Evolutionary conservation across 2,888 invertebrate genomes (phyloP).

Genomic region (Sialis fuliginosa): DNA sequence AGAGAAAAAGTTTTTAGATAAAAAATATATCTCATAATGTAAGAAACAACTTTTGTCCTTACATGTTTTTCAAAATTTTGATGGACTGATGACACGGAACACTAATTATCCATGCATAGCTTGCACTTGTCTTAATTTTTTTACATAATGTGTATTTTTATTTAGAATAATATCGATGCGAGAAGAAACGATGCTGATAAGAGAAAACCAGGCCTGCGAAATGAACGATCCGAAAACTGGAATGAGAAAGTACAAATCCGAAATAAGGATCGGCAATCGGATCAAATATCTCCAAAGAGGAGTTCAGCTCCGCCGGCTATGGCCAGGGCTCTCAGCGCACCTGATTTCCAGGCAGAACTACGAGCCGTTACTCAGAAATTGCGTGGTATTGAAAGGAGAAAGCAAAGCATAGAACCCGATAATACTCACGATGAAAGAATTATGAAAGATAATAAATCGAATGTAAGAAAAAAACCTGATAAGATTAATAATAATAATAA

Average conservation of each 20-base stretch:
- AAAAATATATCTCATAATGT: too few relatives aligned
- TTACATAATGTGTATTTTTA: too few relatives aligned
- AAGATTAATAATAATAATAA: not conserved
- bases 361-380: constrained; percentile 23
- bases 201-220: not conserved
- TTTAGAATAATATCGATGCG: too few relatives aligned
- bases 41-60: too few relatives aligned
- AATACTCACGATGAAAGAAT: not conserved
- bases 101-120: too few relatives aligned
- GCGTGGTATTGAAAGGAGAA: constrained; percentile 12
- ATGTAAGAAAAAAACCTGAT: too few relatives aligned
- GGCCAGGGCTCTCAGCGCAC: constrained; percentile 27
- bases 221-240: constrained; percentile 5
- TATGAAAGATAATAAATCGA: too few relatives aligned
- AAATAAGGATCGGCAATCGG: constrained; percentile 10
- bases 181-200: not conserved
- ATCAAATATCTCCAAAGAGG: constrained; percentile 10
- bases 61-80: too few relatives aligned
- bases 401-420: constrained; percentile 5
- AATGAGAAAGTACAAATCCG: constrained; percentile 9
- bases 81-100: too few relatives aligned
- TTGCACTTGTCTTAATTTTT: too few relatives aligned
- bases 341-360: constrained; percentile 34
- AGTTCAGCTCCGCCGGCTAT: constrained; percentile 21
- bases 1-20: too few relatives aligned